Conservation (phyloP, 2,113 vertebrate genomes). For the Noctilio leporinus region DNA sequence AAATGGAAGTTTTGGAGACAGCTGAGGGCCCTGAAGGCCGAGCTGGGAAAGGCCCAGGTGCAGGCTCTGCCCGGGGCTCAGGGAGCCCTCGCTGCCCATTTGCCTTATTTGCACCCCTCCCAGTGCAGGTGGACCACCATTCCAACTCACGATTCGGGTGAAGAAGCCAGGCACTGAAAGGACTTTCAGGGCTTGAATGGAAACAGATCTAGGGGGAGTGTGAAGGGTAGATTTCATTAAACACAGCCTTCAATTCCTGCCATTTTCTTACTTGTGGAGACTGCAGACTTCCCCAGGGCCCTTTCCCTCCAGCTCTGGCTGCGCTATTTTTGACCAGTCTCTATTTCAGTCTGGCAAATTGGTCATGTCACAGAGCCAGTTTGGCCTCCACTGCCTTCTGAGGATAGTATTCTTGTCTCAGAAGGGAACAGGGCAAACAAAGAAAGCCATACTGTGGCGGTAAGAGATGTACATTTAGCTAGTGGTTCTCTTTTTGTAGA, state of each 20-base stretch:
- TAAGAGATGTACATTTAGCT: not conserved
- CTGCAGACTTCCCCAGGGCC: constrained; percentile 49
- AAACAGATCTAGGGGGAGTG: not conserved
- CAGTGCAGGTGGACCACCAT: not conserved
- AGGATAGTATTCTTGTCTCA: constrained; percentile 31
- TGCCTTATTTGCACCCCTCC: not conserved
- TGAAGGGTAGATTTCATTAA: not conserved
- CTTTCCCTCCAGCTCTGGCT: constrained; percentile 74
- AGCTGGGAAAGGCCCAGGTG: not conserved
- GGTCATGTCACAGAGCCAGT: constrained; percentile 87
- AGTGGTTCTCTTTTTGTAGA: not conserved
- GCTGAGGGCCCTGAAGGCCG: not conserved
- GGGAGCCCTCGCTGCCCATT: not conserved
- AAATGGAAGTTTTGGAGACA: not conserved
- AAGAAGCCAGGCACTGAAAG: not conserved
- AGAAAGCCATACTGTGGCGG: not conserved
- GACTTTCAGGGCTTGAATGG: not conserved
- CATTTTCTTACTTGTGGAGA: not conserved
- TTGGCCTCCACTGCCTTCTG: constrained; percentile 47
- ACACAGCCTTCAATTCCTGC: not conserved
- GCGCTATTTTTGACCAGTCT: constrained; percentile 90
- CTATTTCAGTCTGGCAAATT: constrained; percentile 86
- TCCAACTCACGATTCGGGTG: not conserved
- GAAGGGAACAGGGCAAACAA: not conserved
- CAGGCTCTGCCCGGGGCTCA: not conserved